Base-by-base conservation (phyloP, 2,888 invertebrate genomes). In the Acanthosepion lycidas region DNA sequence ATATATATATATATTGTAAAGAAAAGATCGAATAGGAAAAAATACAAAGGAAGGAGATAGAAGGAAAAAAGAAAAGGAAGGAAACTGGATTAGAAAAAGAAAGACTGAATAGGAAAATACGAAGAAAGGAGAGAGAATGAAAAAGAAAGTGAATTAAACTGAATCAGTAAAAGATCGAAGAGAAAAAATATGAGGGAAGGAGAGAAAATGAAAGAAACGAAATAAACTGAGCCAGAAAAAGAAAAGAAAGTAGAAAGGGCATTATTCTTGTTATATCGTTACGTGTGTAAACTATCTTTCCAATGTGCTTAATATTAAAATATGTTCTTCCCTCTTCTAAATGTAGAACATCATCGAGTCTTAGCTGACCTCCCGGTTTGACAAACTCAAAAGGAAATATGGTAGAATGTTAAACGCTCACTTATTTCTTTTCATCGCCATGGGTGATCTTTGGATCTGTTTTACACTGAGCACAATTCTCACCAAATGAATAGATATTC, bases 231-330 rank as follows among this genome's bases (percentile, higher is more conserved):
- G 26, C 0, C 26, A 8, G 9, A n/a, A 78, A 78, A n/a, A 33
- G 15, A n/a, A 78, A 0, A 12, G n/a, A n/a, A n/a, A 33, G 20
- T 33, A 78, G 12, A 78, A n/a, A 78, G 9, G 28, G 3, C 0
- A n/a, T 9, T 15, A 33, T 78, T 78, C 78, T 12, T 78, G 78
- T 15, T n/a, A 2, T 78, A 78, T 78, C n/a, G n/a, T 12, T 15
- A 78, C 78, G 33, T n/a, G 78, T n/a, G 78, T 78, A 33, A 78
- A 78, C 78, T n/a, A 78, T 78, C 78, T n/a, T 78, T 78, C 78
- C 78, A 78, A 78, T 78, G 8, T 78, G 78, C 33, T 78, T 78
- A 18, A 78, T n/a, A 78, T 78, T 33, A 78, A 78, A 78, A 78
- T 23, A 0, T 33, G n/a, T 18, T 78, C n/a, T 78, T 33, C n/a